A percentile compares a stretch with the other conserved stretches of the same genome.
phyloP scores from a whole-genome alignment of 2,797 vertebrate species.

The Sarcophilus harrisii region DNA sequence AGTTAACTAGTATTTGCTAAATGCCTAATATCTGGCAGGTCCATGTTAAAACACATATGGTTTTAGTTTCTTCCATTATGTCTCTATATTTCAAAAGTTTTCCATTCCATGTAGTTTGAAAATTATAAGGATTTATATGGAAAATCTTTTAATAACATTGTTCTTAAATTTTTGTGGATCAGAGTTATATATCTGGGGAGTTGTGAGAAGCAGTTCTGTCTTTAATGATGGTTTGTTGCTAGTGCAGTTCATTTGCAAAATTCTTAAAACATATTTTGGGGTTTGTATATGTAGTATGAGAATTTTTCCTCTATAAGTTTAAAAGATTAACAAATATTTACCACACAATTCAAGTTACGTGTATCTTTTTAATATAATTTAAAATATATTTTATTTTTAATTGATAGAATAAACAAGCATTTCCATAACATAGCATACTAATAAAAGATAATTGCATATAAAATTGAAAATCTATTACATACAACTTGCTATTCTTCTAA shows the following conservation, averaged over 20 bases:
- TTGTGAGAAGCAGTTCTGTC: background rate
- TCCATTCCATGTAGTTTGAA: background rate
- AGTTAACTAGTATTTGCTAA: background rate
- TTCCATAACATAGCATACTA: background rate
- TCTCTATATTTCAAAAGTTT: conserved; percentile 2
- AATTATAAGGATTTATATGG: background rate
- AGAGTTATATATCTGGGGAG: background rate
- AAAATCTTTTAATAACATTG: background rate
- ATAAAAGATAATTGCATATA: background rate
- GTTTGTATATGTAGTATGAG: background rate
- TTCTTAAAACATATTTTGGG: background rate
- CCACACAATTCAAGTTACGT: background rate
- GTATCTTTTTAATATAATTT: background rate
- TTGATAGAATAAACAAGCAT: background rate
- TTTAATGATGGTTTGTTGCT: background rate
- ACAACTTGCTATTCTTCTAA: background rate
- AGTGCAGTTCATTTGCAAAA: background rate
- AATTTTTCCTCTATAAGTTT: background rate
- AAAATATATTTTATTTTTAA: background rate
- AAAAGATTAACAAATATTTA: background rate
- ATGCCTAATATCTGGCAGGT: background rate
- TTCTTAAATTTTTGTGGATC: background rate
- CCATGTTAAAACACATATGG: background rate
- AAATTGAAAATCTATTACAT: background rate
- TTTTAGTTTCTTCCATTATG: background rate